phyloP scores from a whole-genome alignment of 2,888 invertebrate species.

The Drosophila mercatorum region DNA sequence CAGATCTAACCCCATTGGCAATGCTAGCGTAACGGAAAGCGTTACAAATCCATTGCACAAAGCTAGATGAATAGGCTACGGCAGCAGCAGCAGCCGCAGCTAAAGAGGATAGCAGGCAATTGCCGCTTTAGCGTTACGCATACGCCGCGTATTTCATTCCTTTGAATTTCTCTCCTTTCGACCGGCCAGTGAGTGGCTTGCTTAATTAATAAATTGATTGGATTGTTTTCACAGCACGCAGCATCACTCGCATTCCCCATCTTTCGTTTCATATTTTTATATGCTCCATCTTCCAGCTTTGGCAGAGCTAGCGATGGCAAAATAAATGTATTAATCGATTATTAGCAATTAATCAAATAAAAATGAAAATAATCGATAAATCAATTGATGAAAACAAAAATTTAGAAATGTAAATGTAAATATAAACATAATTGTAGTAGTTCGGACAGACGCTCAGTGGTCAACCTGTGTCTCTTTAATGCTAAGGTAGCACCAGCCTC shows the following conservation, averaged over 20 bases:
- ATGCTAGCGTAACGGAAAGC: constrained; percentile 47
- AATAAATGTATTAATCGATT: too few relatives aligned
- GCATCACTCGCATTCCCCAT: constrained; percentile 16
- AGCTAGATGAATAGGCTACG: constrained; percentile 71
- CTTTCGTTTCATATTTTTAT: constrained; percentile 7
- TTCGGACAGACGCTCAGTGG: too few relatives aligned
- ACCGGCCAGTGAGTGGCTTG: constrained; percentile 43
- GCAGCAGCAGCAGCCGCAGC: constrained; percentile 16
- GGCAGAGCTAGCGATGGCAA: too few relatives aligned
- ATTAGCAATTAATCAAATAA: too few relatives aligned
- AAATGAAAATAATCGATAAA: too few relatives aligned
- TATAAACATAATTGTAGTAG: too few relatives aligned
- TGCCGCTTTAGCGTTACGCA: constrained; percentile 43
- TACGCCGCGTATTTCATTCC: constrained; percentile 40
- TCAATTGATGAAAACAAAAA: too few relatives aligned
- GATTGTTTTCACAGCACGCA: constrained; percentile 67
- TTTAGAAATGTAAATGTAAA: too few relatives aligned
- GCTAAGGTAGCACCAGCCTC: too few relatives aligned
- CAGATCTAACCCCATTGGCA: too few relatives aligned
- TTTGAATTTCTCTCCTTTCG: constrained; percentile 24
- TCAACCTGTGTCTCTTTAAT: too few relatives aligned
- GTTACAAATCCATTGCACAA: constrained; percentile 77
- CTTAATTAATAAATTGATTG: constrained; percentile 77
- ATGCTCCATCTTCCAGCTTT: neutral
- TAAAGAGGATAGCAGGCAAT: constrained; percentile 40